These are phyloP conservation scores for Muschampia plurimacula DNA, from an alignment of 2,888 invertebrate species.

Conservation along the genomic window DNA sequence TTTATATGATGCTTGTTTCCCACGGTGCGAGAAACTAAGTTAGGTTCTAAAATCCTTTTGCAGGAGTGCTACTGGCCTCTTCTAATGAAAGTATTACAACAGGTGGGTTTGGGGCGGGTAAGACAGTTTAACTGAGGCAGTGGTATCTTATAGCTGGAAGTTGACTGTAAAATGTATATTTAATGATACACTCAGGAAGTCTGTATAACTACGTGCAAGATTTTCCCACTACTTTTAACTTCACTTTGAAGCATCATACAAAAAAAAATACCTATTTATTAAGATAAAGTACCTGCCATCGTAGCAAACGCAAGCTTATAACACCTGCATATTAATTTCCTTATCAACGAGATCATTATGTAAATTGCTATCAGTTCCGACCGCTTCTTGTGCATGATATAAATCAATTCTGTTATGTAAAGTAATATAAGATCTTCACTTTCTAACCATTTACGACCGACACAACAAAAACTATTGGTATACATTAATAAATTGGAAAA, in stretches of 20 bases:
- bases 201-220: no score
- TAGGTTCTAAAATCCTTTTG: no score
- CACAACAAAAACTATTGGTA: not conserved
- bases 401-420: slow-evolving; percentile 21
- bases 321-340: not conserved
- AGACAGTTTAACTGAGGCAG: no score
- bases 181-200: no score
- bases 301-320: not conserved
- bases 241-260: not conserved
- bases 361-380: slow-evolving; percentile 21
- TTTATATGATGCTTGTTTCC: no score
- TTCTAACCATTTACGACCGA: not conserved
- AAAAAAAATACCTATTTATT: not conserved
- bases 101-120: no score
- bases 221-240: not conserved
- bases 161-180: no score
- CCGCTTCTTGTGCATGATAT: slow-evolving; percentile 10
- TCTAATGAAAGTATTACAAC: no score
- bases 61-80: no score
- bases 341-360: slow-evolving; percentile 12
- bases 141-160: no score
- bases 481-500: no score
- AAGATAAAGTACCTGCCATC: not conserved
- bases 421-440: slow-evolving; percentile 15
- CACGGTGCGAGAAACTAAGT: no score